Percentiles rank a stretch among this genome's conserved stretches.
These are phyloP conservation scores for Seriola rivoliana DNA, from an alignment of 2,113 vertebrate genomes.

Conservation along the genomic window DNA sequence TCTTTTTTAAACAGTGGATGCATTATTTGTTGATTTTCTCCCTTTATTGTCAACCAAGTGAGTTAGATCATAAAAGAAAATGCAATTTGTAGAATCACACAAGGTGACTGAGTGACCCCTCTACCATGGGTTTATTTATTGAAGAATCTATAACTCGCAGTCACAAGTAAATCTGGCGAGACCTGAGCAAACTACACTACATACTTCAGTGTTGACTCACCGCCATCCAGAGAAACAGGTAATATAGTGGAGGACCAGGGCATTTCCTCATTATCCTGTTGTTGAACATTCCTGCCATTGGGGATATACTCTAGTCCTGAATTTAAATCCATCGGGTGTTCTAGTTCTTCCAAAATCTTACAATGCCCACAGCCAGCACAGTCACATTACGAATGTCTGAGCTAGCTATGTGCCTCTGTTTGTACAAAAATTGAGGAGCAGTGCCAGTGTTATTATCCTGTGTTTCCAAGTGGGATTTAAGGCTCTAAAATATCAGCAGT, in stretches of 20 bases:
- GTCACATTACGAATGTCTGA: not conserved
- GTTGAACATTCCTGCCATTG: not conserved
- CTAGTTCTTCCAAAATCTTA: not conserved
- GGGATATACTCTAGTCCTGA: not conserved
- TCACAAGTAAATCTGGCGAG: not conserved
- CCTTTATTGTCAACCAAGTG: not conserved
- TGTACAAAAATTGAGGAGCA: not conserved
- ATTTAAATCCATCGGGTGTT: not conserved
- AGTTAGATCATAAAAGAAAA: not conserved
- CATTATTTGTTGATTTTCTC: not conserved
- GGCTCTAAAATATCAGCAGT: not conserved
- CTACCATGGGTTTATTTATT: not conserved
- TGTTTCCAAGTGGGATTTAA: not conserved
- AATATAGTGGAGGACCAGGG: not conserved
- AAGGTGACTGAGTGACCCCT: too few relatives aligned
- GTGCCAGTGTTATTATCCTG: not conserved
- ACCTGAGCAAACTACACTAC: not conserved
- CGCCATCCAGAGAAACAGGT: not conserved
- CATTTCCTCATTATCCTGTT: not conserved
- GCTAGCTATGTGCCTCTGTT: not conserved
- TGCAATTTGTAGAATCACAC: not conserved
- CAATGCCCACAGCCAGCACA: not conserved
- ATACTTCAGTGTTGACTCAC: not conserved
- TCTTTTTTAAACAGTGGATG: not conserved
- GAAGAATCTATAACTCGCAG: not conserved